phyloP scores from a whole-genome alignment of 1,140 invertebrate genomes.

The Ditylenchus dipsaci region DNA sequence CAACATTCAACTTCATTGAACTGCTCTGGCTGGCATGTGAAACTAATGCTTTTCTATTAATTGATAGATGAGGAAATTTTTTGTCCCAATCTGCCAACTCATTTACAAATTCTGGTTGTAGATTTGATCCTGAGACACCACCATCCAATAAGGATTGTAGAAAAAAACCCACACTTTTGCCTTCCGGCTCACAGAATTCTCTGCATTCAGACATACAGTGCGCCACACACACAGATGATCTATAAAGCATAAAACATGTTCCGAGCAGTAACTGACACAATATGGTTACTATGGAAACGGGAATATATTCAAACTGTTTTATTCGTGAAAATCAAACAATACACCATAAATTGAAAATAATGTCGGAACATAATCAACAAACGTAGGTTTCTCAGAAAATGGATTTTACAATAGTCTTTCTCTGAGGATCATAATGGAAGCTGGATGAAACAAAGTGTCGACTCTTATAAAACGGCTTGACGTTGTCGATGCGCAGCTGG shows the following conservation, averaged over 20 bases:
- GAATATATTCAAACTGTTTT: too few relatives aligned
- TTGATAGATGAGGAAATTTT: neutral
- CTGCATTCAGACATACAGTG: too few relatives aligned
- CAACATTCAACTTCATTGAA: neutral
- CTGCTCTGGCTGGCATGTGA: neutral
- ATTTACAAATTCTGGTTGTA: neutral
- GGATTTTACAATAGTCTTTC: slow-evolving; percentile 76
- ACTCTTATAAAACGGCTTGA: slow-evolving; percentile 86
- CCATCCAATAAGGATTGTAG: neutral
- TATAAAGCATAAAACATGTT: too few relatives aligned
- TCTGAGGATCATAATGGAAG: slow-evolving; percentile 76
- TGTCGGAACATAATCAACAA: too few relatives aligned
- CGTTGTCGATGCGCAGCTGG: slow-evolving; percentile 81
- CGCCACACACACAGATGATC: too few relatives aligned
- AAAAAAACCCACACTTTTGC: neutral
- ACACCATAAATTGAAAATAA: too few relatives aligned
- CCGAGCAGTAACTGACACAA: too few relatives aligned
- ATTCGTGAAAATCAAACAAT: too few relatives aligned
- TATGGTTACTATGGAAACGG: too few relatives aligned
- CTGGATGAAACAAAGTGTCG: slow-evolving; percentile 83
- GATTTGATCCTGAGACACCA: neutral
- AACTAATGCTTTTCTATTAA: neutral
- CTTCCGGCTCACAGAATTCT: neutral
- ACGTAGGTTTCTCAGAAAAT: slow-evolving; percentile 18
- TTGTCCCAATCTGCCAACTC: neutral